Evolutionary conservation across 2,888 invertebrate genomes (phyloP).

Genomic region (Dusona sp.): DNA sequence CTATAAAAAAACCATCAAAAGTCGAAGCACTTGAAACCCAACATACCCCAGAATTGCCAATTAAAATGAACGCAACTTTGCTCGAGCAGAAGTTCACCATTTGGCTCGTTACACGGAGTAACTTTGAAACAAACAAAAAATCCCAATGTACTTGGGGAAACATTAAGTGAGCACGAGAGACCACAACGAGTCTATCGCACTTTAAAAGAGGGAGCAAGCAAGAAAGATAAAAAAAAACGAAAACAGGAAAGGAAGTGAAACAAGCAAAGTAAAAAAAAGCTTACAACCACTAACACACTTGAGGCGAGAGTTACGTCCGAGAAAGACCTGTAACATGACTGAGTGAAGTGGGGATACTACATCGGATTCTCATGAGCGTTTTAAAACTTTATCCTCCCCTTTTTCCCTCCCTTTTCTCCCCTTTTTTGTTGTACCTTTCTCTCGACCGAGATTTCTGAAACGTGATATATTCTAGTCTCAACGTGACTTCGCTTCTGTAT

Average conservation of each 20-base stretch:
- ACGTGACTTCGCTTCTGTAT: constrained; percentile 41
- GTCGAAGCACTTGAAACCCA: neutral
- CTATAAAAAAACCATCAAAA: neutral
- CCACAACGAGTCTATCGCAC: constrained; percentile 28
- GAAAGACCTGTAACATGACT: constrained; percentile 20
- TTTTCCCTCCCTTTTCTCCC: neutral
- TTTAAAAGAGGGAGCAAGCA: constrained; percentile 1
- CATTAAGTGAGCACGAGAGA: neutral
- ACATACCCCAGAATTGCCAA: constrained; percentile 36
- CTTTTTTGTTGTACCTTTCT: neutral
- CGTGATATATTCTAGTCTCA: constrained; percentile 29
- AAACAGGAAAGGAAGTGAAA: neutral
- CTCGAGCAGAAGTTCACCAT: neutral
- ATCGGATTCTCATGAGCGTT: constrained; percentile 48
- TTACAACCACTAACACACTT: constrained; percentile 35
- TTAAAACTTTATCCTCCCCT: constrained; percentile 30
- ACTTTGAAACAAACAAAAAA: constrained; percentile 7
- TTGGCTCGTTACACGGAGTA: constrained; percentile 1
- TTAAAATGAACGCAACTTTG: constrained; percentile 35
- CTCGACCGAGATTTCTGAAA: constrained; percentile 48
- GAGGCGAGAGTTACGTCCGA: constrained; percentile 35
- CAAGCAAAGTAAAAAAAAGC: constrained; percentile 20
- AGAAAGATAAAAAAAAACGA: neutral
- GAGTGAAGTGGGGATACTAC: constrained; percentile 35
- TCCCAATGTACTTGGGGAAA: neutral